phyloP scores from a whole-genome alignment of 2,797 vertebrate genomes.

The Sebastes miniatus region DNA sequence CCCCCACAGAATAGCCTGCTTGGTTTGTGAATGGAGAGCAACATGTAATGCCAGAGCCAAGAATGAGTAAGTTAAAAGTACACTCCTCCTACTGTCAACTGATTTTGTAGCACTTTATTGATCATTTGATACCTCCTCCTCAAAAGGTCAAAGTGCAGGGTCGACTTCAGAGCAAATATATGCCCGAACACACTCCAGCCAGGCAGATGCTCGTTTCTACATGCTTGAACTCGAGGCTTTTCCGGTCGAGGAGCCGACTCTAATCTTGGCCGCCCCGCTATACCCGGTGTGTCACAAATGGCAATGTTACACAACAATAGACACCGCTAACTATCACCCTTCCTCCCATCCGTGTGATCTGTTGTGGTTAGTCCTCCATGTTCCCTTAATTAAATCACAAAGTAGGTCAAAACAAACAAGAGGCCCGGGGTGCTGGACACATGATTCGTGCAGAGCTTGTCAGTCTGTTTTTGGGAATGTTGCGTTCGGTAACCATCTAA shows the following conservation, averaged over 20 bases:
- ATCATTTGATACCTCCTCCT: background rate
- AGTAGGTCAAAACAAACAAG: slow-evolving; percentile 69
- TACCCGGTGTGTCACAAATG: slow-evolving; percentile 47
- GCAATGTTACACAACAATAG: slow-evolving; percentile 57
- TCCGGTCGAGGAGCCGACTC: background rate
- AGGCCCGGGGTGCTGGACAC: slow-evolving; percentile 29
- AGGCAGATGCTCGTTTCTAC: background rate
- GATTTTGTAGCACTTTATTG: background rate
- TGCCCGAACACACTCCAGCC: background rate
- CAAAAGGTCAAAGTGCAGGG: slow-evolving; percentile 3
- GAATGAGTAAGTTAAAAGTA: background rate
- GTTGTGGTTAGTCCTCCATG: slow-evolving; percentile 41
- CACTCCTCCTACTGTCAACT: background rate
- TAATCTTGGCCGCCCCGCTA: slow-evolving; percentile 4
- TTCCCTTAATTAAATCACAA: slow-evolving; percentile 67
- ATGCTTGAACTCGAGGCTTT: background rate
- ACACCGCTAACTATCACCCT: slow-evolving; percentile 30
- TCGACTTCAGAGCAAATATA: background rate
- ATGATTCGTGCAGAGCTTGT: slow-evolving; percentile 16
- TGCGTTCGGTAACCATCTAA: background rate
- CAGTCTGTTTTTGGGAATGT: slow-evolving; percentile 10
- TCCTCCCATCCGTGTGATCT: slow-evolving; percentile 44
- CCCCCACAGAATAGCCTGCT: slow-evolving; percentile 26
- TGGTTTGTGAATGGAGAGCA: slow-evolving; percentile 55
- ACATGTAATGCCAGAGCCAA: slow-evolving; percentile 13